Base-by-base conservation (phyloP, 2,113 vertebrate genomes). In the Lethenteron reissneri region DNA sequence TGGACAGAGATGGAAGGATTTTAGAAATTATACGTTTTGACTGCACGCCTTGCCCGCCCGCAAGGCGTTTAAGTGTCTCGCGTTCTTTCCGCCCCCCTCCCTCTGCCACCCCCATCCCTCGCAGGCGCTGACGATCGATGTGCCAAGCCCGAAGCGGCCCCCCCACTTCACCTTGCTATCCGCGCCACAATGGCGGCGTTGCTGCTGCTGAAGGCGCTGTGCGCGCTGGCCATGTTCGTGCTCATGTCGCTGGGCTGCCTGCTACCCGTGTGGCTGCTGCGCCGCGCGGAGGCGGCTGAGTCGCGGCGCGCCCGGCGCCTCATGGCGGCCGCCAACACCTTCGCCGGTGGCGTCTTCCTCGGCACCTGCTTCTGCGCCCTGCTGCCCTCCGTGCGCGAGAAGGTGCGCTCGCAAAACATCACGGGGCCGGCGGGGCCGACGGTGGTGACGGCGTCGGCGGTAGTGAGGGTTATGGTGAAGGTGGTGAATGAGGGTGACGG, bases 301-400 rank as follows among this genome's bases (percentile, higher is more conserved):
- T 85, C 84, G 0, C 81, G 79, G 7, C 77, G 82, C 17, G 88
- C 89, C 70, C 74, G 75, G 9, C 82, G 79, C 56, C 69, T 80
- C 0, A 80, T 95, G 9, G 78, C 84, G 0, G 81, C 95, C 17
- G 86, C 86, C 72, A 95, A 88, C 77, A 81, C 87, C 1, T 92
- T 92, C 0, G 88, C 86, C 11, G 89, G 88, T 0, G 92, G 92
- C 0, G 87, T 96, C 15, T 94, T 96, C 77, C 81, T 96, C 73
- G 90, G 89, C 12, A 95, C 89, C 0, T 91, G 92, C 79, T 96
- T 96, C 80, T 95, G 92, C 0, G 81, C 88, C 2, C 79, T 96
- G 71, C 83, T 96, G 74, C 92, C 92, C 0, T 76, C 87, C 0
- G 88, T 95, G 57, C 79, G 90, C 58, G 85, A 82, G 1, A 92